Percentiles rank a stretch among this genome's conserved stretches.
phyloP scores from a whole-genome alignment of 2,888 invertebrate species.

The Fragum fragum region DNA sequence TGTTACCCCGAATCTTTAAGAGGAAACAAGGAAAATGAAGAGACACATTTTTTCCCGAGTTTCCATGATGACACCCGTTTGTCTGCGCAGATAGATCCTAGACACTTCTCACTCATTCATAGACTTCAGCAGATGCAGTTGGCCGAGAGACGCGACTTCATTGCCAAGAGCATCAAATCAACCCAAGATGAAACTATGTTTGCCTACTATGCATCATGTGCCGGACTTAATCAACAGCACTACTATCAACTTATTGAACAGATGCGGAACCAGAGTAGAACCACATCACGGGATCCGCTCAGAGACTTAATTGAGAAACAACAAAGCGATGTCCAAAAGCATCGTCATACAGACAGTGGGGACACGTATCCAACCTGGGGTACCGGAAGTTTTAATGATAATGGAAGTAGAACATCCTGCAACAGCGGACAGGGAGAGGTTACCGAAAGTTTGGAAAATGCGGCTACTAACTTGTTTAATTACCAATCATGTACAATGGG shows the following conservation, averaged over 20 bases:
- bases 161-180: conserved; percentile 14
- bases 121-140: conserved; percentile 53
- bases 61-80: conserved; percentile 56
- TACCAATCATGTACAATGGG: conserved; percentile 14
- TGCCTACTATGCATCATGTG: conserved; percentile 74
- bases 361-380: neutral
- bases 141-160: conserved; percentile 21
- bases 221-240: conserved; percentile 31
- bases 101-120: conserved; percentile 44
- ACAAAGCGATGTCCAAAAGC: neutral
- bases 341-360: neutral
- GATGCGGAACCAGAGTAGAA: neutral
- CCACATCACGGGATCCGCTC: neutral
- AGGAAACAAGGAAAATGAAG: conserved; percentile 4
- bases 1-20: conserved; percentile 39
- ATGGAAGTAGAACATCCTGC: neutral
- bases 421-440: neutral
- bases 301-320: conserved; percentile 1
- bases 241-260: conserved; percentile 13
- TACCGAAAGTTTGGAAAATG: neutral
- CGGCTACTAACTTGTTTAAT: conserved; percentile 14
- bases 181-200: conserved; percentile 20
- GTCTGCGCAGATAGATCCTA: conserved; percentile 38
- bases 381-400: neutral
- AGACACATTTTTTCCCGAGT: conserved; percentile 58